Evolutionary conservation across 2,797 vertebrate genomes (phyloP).

Genomic region (Periparus ater): DNA sequence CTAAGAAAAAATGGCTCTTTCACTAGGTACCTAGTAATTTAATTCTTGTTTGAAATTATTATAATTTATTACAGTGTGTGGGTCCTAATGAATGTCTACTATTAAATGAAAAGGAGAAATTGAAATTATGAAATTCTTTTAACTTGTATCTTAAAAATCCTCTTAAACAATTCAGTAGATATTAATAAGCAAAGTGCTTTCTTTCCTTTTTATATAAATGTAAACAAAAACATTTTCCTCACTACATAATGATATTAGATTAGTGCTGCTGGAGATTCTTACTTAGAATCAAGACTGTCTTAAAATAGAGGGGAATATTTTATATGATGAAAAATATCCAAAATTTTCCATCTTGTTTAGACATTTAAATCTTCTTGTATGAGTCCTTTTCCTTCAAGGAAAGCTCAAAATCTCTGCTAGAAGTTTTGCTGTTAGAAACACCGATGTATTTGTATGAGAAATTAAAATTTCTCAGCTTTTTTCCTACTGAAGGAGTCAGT

Average conservation of each 20-base stretch:
- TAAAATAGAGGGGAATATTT: constrained; percentile 20
- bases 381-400: not conserved
- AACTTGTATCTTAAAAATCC: constrained; percentile 81
- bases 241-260: constrained; percentile 28
- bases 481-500: not conserved
- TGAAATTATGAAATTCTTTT: constrained; percentile 89
- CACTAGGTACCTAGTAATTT: constrained; percentile 97
- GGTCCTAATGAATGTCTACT: constrained; percentile 96
- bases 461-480: not conserved
- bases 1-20: constrained; percentile 87
- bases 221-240: constrained; percentile 74
- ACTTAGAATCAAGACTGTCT: constrained; percentile 43
- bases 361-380: not conserved
- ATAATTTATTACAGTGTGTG: constrained; percentile 98
- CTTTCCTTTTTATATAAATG: constrained; percentile 58
- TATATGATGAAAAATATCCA: not conserved
- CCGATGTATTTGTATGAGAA: not conserved
- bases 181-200: constrained; percentile 74
- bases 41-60: constrained; percentile 98
- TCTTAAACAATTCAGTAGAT: constrained; percentile 79
- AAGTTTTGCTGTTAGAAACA: not conserved
- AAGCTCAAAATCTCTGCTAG: not conserved
- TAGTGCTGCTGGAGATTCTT: constrained; percentile 28
- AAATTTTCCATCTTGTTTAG: not conserved
- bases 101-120: constrained; percentile 97